These are phyloP conservation scores for Sesia bembeciformis DNA, from an alignment of 2,888 invertebrate species.

Conservation along the genomic window DNA sequence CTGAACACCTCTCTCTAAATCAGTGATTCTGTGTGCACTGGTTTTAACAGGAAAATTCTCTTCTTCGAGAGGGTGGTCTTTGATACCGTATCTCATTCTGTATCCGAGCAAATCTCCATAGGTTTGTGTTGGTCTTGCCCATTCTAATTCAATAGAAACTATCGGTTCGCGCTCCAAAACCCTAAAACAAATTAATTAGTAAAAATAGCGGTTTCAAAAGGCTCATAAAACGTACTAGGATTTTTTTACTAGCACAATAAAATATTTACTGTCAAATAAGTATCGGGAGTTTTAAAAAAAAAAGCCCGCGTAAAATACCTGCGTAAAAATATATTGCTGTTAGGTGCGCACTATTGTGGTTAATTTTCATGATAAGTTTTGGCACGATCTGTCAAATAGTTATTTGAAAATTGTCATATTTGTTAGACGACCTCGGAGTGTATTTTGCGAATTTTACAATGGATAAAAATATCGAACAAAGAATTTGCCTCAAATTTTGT, in stretches of 20 bases:
- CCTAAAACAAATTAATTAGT: constrained; percentile 56
- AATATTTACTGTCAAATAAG: not conserved
- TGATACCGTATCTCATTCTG: constrained; percentile 89
- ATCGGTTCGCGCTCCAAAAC: constrained; percentile 90
- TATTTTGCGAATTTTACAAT: too few relatives aligned
- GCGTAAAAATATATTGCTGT: too few relatives aligned
- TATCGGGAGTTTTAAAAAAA: too few relatives aligned
- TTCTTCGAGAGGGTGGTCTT: constrained; percentile 84
- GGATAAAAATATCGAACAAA: too few relatives aligned
- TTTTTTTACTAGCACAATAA: not conserved
- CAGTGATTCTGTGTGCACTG: constrained; percentile 81
- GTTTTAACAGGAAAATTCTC: constrained; percentile 80
- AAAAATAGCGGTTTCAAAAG: not conserved
- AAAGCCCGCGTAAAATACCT: too few relatives aligned
- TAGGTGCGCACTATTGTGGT: too few relatives aligned
- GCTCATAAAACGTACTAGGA: not conserved
- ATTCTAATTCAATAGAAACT: constrained; percentile 92
- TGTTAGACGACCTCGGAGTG: too few relatives aligned
- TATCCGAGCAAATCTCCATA: constrained; percentile 93
- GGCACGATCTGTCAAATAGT: too few relatives aligned
- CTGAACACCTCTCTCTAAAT: constrained; percentile 92
- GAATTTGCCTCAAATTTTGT: too few relatives aligned
- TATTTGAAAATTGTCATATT: too few relatives aligned
- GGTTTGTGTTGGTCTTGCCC: constrained; percentile 91
- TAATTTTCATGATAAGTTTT: too few relatives aligned